phyloP scores from a whole-genome alignment of 2,797 vertebrate species.

The Tiaroga cobitis region DNA sequence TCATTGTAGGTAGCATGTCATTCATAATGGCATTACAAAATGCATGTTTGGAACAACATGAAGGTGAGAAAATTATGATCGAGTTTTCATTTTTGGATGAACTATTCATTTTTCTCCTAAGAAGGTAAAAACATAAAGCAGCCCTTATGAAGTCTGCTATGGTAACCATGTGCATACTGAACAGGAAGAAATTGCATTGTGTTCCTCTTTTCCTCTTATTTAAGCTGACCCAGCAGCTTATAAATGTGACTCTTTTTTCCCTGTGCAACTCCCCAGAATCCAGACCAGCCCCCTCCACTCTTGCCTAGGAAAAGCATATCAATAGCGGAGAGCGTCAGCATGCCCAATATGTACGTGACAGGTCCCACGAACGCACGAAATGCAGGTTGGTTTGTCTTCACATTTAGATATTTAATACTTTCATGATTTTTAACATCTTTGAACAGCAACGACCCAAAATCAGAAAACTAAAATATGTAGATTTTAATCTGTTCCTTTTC shows the following conservation, averaged over 20 bases:
- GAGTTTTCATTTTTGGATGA: not conserved
- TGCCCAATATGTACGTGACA: constrained; percentile 70
- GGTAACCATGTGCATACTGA: not conserved
- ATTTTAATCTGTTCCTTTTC: not conserved
- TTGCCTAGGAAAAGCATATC: constrained; percentile 60
- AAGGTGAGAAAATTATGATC: not conserved
- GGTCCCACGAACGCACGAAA: constrained; percentile 48
- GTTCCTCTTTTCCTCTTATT: constrained; percentile 37
- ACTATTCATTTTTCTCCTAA: not conserved
- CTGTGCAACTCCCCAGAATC: constrained; percentile 23
- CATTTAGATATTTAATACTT: not conserved
- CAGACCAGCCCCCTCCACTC: constrained; percentile 54
- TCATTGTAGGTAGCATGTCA: not conserved
- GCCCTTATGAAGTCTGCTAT: not conserved
- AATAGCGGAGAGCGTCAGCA: not conserved
- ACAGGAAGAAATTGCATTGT: not conserved
- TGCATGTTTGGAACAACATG: not conserved
- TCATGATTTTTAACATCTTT: not conserved
- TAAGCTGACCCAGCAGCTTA: not conserved
- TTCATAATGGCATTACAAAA: not conserved
- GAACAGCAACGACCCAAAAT: not conserved
- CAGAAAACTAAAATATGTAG: not conserved
- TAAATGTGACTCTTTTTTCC: not conserved
- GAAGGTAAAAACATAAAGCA: not conserved
- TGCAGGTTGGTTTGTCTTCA: not conserved